These are phyloP conservation scores for Vanacampus margaritifer DNA, from an alignment of 2,113 vertebrate species.

Conservation along the genomic window DNA sequence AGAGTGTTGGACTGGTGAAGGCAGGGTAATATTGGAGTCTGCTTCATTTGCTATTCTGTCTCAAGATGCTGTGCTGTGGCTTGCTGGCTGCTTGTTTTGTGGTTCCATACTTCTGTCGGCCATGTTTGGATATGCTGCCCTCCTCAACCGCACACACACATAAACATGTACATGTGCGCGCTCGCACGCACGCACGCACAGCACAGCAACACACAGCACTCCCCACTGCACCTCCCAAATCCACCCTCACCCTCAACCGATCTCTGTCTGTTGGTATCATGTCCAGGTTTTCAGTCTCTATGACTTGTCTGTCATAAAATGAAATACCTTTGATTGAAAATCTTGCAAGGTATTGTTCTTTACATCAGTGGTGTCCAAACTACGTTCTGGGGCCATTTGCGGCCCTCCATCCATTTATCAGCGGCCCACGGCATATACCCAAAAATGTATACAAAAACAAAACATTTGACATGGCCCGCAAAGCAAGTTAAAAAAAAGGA, in stretches of 20 bases:
- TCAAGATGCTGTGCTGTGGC: conserved; percentile 66
- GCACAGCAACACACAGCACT: conserved; percentile 4
- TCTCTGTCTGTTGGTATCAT: conserved; percentile 27
- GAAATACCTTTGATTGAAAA: background rate
- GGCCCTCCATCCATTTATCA: too few species aligned
- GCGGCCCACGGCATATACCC: too few species aligned
- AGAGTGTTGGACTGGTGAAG: conserved; percentile 62
- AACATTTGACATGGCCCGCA: too few species aligned
- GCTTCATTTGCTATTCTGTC: conserved; percentile 74
- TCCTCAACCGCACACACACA: background rate
- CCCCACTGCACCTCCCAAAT: conserved; percentile 16
- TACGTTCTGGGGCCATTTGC: too few species aligned
- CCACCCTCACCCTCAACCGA: conserved; percentile 24
- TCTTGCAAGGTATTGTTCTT: background rate
- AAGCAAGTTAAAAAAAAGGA: too few species aligned
- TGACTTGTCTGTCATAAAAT: background rate
- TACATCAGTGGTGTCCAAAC: too few species aligned
- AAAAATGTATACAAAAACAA: too few species aligned
- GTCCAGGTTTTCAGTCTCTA: conserved; percentile 20
- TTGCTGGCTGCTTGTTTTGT: conserved; percentile 58
- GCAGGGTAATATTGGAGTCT: conserved; percentile 70
- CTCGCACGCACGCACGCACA: too few species aligned
- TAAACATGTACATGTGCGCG: too few species aligned
- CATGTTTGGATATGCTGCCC: conserved; percentile 56
- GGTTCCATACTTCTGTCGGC: conserved; percentile 57